These are phyloP conservation scores for Gracilinanus agilis DNA, from an alignment of 2,113 vertebrate species.

Conservation along the genomic window DNA sequence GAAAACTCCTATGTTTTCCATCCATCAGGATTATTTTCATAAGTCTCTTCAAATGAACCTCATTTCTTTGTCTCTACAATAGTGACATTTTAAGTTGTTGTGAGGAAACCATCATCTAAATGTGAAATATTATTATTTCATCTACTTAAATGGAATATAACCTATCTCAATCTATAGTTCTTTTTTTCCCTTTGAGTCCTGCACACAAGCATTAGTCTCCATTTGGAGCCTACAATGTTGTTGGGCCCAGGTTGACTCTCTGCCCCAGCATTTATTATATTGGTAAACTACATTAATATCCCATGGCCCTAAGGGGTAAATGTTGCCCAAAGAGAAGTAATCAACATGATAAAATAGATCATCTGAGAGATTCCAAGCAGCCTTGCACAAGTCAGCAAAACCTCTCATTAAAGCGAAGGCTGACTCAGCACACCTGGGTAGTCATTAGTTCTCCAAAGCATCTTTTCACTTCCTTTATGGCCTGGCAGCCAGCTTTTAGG, in stretches of 20 bases:
- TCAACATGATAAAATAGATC: constrained; percentile 56
- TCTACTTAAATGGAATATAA: constrained; percentile 23
- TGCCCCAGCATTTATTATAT: constrained; percentile 46
- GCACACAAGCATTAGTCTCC: constrained; percentile 8
- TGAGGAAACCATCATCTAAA: background rate
- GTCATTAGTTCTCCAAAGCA: constrained; percentile 60
- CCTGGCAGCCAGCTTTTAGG: constrained; percentile 64
- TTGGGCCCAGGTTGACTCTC: constrained; percentile 38
- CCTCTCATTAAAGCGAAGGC: constrained; percentile 60
- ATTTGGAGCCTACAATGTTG: constrained; percentile 14
- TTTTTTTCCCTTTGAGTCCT: constrained; percentile 29
- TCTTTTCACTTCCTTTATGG: constrained; percentile 70
- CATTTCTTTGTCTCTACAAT: background rate
- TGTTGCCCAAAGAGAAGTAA: constrained; percentile 53
- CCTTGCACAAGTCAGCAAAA: constrained; percentile 57
- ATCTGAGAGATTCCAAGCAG: constrained; percentile 43
- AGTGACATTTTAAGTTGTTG: background rate
- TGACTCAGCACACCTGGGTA: constrained; percentile 64
- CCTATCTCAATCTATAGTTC: background rate
- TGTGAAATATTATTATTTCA: background rate
- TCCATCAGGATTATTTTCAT: background rate
- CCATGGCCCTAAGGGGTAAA: constrained; percentile 40
- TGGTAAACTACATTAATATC: constrained; percentile 36
- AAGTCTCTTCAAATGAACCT: background rate
- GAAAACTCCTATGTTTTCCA: background rate